Evolutionary conservation across 2,797 vertebrate genomes (phyloP), one percentile per base, ranked within the genome.

Genomic region (Falco biarmicus): DNA sequence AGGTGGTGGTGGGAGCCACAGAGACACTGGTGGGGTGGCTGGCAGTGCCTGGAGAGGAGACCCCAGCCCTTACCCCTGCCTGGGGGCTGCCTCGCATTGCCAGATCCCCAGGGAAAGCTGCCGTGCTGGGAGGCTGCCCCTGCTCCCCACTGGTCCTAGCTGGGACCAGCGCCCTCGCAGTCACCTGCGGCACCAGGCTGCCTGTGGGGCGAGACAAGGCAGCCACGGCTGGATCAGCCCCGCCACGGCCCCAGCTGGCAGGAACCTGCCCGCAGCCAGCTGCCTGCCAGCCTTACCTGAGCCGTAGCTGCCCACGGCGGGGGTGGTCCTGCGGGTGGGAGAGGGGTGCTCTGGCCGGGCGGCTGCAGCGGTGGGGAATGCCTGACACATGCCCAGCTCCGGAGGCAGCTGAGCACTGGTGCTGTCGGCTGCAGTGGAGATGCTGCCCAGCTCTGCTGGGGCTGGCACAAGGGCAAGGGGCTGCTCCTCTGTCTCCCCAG

Each of bases 11-110:
- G 48, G 77, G 25, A 94, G 43, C 34, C 0, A 5, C n/a, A 48
- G 51, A 15, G 20, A 56, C 0, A 0, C 31, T 28, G 17, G 20
- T 4, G 0, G 13, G 10, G 17, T 7, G 74, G 34, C 25, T 0
- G 1, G 25, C 37, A 60, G 68, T 0, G 1, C 9, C 69, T 19
- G 41, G n/a, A 65, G 53, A 66, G 17, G 56, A 54, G 3, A 79
- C 9, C 9, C 16, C 85, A 65, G 15, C 5, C 66, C 37, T 82
- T 65, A 59, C 6, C 34, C 43, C 77, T 89, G 11, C 51, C 76
- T 65, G 59, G 43, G 48, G 41, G n/a, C 37, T 90, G 28, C 9
- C 71, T 60, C 0, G 16, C 0, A 0, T n/a, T 64, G 68, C 69
- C 3, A 4, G 11, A 74, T 0, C 53, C n/a, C 15, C 2, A 0